Base-by-base conservation (phyloP, 2,797 vertebrate genomes). In the Triplophysa bombifrons region DNA sequence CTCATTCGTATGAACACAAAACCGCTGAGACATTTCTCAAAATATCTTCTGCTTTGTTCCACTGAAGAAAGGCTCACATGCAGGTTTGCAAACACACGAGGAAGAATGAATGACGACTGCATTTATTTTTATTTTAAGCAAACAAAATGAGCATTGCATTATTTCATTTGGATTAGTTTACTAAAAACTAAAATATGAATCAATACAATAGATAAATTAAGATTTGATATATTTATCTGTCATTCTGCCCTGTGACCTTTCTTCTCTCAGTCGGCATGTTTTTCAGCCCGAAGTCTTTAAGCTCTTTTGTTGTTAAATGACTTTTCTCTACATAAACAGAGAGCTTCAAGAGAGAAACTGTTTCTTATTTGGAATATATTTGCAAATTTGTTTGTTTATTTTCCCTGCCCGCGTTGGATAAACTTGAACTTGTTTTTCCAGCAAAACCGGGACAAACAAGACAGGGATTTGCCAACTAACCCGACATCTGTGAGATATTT, bases 401-500 rank as follows among this genome's bases (percentile, higher is more conserved):
- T 83, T 78, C 82, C 78, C 46, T 72, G 86, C 84, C 83, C 83
- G 76, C 61, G 83, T 68, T 83, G 74, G 51, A 85, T 84, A 86
- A 87, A 86, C 84, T 72, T 34, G 73, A 78, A 80, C 78, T 76
- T 72, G 58, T 72, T 53, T 85, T 82, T 76, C 72, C 79, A 76
- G 69, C 41, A 44, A 61, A 80, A 69, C 55, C 65, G 76, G 66
- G 70, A 85, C 82, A 82, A 87, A 84, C 74, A 85, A 74, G 75
- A 85, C 58, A 55, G 66, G 74, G 71, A 34, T 71, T 80, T 83
- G 69, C 77, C 80, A 82, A 56, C 64, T 58, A 64, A 63, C 46
- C 44, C 38, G 65, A 89, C 92, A 93, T 93, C 91, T 93, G 91
- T 87, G 89, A 91, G 88, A 87, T 89, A 93, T 93, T 92, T 92